phyloP scores from a whole-genome alignment of 2,888 invertebrate genomes.

The Schizaphis graminum region DNA sequence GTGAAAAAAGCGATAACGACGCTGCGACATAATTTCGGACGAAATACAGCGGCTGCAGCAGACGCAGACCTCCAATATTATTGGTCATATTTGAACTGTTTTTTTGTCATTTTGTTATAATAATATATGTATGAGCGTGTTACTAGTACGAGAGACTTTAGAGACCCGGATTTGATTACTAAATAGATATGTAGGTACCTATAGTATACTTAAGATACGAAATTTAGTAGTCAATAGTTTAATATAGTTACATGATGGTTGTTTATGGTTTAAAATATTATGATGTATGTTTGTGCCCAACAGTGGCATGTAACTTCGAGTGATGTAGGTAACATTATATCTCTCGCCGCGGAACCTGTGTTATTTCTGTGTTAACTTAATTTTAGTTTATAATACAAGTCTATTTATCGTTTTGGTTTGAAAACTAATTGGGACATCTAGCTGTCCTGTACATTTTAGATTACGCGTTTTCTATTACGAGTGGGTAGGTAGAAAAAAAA shows the following conservation, averaged over 20 bases:
- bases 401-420: neutral
- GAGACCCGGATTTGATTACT: too few species aligned
- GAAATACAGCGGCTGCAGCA: neutral
- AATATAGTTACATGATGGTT: too few species aligned
- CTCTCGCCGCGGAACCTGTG: neutral
- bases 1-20: neutral
- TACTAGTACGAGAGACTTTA: too few species aligned
- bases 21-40: neutral
- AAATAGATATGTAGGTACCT: too few species aligned
- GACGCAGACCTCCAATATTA: neutral
- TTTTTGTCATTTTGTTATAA: too few species aligned
- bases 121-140: too few species aligned
- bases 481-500: neutral
- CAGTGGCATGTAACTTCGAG: neutral
- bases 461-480: neutral
- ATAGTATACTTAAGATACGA: too few species aligned
- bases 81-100: too few species aligned
- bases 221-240: too few species aligned
- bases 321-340: neutral
- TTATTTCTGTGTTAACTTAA: neutral
- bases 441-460: neutral
- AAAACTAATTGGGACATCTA: neutral
- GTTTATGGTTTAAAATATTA: too few species aligned
- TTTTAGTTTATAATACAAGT: neutral
- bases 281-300: too few species aligned